Evolutionary conservation across 35 echinoderm and acorn worm species (phyloP), one percentile per base, ranked within the genome.

Genomic region (Acanthaster planci): DNA sequence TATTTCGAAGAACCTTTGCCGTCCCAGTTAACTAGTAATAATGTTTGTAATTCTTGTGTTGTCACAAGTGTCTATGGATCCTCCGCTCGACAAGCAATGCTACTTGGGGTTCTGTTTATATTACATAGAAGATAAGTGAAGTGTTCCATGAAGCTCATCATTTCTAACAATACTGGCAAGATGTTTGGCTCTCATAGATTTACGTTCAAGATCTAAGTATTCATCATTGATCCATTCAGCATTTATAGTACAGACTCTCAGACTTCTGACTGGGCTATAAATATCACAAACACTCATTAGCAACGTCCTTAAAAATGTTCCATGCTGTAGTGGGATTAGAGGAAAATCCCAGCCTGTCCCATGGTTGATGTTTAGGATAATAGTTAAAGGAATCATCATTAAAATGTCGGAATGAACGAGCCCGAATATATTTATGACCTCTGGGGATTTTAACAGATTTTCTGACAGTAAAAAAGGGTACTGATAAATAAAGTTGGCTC

Each of bases 1-100:
- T 81, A 81, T 81, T 81, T 51, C 44, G 42, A 81, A 52, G 79
- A 51, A 52, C 23, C 34, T 81, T 81, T 34, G 42, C 42, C n/a
- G n/a, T n/a, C n/a, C n/a, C n/a, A n/a, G n/a, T n/a, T n/a, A n/a
- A n/a, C n/a, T n/a, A n/a, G n/a, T n/a, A n/a, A n/a, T n/a, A n/a
- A n/a, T n/a, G n/a, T n/a, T n/a, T n/a, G n/a, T n/a, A n/a, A n/a
- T n/a, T n/a, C n/a, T n/a, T n/a, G n/a, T n/a, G n/a, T n/a, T n/a
- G n/a, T n/a, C n/a, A n/a, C n/a, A n/a, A n/a, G n/a, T n/a, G n/a
- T n/a, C n/a, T n/a, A n/a, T n/a, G n/a, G n/a, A n/a, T n/a, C n/a
- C n/a, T n/a, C n/a, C n/a, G n/a, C n/a, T n/a, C n/a, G n/a, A n/a
- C n/a, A n/a, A n/a, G n/a, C n/a, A n/a, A n/a, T n/a, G n/a, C n/a